A percentile compares a stretch with the other conserved stretches of the same genome.
Evolutionary conservation across 2,888 invertebrate genomes (phyloP).

Genomic region (Oxytorus armatus): DNA sequence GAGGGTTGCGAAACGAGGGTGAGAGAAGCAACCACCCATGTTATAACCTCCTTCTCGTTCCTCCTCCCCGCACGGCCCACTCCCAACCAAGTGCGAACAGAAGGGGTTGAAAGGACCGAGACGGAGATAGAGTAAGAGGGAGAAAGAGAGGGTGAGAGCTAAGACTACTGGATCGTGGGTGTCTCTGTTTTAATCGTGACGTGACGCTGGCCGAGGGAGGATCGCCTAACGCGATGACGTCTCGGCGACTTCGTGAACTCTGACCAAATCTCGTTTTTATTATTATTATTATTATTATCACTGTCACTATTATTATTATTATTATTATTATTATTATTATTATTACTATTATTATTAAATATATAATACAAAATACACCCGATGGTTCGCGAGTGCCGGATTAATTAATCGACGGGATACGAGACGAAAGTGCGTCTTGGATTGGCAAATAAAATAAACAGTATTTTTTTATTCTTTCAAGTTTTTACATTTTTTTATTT

Average conservation of each 20-base stretch:
- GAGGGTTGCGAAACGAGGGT: slow-evolving; percentile 33
- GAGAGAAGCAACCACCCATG: slow-evolving; percentile 31
- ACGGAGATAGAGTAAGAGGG: slow-evolving; percentile 45
- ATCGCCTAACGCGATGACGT: slow-evolving; percentile 64
- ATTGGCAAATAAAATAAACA: slow-evolving; percentile 4
- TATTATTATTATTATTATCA: slow-evolving; percentile 28
- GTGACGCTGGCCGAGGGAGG: slow-evolving; percentile 67
- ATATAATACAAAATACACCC: slow-evolving; percentile 11
- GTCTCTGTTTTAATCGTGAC: slow-evolving; percentile 69
- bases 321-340: slow-evolving; percentile 1
- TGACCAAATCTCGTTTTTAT: slow-evolving; percentile 50
- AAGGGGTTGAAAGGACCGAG: slow-evolving; percentile 62
- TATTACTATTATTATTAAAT: not conserved
- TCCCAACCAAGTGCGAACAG: slow-evolving; percentile 47
- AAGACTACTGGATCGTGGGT: slow-evolving; percentile 65
- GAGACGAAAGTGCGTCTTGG: slow-evolving; percentile 16
- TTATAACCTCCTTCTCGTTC: not conserved
- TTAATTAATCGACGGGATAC: slow-evolving; percentile 15
- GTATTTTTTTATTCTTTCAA: slow-evolving; percentile 18
- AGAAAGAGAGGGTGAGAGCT: slow-evolving; percentile 59
- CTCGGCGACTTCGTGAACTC: slow-evolving; percentile 62
- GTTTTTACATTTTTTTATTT: slow-evolving; percentile 12
- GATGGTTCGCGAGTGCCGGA: slow-evolving; percentile 52
- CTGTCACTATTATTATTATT: slow-evolving; percentile 11
- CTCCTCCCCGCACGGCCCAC: not conserved